A percentile compares a stretch with the other conserved stretches of the same genome.
phyloP scores from a whole-genome alignment of 2,797 vertebrate genomes.

The Argyrosomus regius region DNA sequence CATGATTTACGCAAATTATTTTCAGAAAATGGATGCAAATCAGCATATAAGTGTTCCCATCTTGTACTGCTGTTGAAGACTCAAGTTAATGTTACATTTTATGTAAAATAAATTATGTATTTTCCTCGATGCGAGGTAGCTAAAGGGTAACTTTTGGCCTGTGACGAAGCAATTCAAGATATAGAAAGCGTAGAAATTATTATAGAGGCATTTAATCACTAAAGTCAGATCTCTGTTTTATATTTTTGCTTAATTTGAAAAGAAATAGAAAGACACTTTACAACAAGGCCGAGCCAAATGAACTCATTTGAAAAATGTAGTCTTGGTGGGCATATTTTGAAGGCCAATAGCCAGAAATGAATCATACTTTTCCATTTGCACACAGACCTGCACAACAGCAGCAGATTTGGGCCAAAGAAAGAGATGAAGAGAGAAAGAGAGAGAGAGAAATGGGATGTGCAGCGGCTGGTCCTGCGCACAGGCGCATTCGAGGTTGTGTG shows the following conservation, averaged over 20 bases:
- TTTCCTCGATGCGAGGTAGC: constrained; percentile 1
- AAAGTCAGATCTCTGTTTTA: constrained; percentile 3
- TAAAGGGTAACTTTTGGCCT: constrained; percentile 24
- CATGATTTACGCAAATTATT: constrained; percentile 46
- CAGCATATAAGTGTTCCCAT: constrained; percentile 29
- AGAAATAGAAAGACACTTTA: constrained; percentile 11
- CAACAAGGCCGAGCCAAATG: constrained; percentile 5
- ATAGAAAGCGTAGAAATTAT: constrained; percentile 8
- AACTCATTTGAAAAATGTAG: constrained; percentile 16
- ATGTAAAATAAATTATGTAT: constrained; percentile 30
- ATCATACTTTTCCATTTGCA: constrained; percentile 62
- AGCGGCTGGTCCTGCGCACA: constrained; percentile 39
- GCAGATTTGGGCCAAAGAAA: constrained; percentile 41
- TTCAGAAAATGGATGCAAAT: constrained; percentile 14
- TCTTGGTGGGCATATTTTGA: constrained; percentile 35
- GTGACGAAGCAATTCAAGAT: constrained; percentile 23
- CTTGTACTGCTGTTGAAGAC: constrained; percentile 16
- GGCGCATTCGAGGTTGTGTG: constrained; percentile 67
- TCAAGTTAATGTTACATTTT: constrained; percentile 27
- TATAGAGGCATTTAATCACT: neutral
- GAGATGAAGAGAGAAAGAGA: constrained; percentile 19
- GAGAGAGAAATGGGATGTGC: constrained; percentile 42
- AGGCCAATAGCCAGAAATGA: constrained; percentile 55
- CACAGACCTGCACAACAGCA: constrained; percentile 51
- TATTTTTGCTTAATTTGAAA: constrained; percentile 16